These are phyloP conservation scores for Geotrupes spiniger DNA, from an alignment of 2,888 invertebrate genomes.

Conservation along the genomic window DNA sequence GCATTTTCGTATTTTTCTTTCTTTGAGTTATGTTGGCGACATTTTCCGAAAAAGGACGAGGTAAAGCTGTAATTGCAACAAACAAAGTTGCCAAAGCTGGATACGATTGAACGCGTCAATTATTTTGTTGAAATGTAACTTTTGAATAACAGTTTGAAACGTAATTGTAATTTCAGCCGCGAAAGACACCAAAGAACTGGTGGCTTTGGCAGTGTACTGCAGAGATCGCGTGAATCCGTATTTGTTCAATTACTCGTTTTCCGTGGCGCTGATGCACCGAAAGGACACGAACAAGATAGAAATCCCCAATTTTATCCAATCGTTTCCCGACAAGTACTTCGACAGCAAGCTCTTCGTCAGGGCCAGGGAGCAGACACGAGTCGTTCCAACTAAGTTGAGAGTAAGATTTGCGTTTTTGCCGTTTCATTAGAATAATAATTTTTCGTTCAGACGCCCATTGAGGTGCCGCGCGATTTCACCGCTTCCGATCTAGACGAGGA, in stretches of 20 bases:
- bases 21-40: no score
- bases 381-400: constrained; percentile 62
- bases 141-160: no score
- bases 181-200: constrained; percentile 66
- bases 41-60: no score
- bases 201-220: constrained; percentile 66
- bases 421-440: background rate
- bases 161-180: constrained; percentile 65
- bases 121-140: no score
- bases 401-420: constrained; percentile 48
- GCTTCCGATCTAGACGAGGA: constrained; percentile 69
- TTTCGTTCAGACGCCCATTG: constrained; percentile 56
- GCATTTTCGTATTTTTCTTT: no score
- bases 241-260: constrained; percentile 75
- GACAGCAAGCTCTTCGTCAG: constrained; percentile 69
- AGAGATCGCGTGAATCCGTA: constrained; percentile 76
- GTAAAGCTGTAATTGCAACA: no score
- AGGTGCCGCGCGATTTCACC: constrained; percentile 69
- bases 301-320: constrained; percentile 71
- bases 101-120: no score
- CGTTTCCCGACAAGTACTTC: constrained; percentile 80
- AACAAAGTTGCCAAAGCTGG: no score
- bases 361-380: constrained; percentile 67
- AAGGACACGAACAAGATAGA: constrained; percentile 66
- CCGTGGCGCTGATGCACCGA: constrained; percentile 74